A percentile compares a stretch with the other conserved stretches of the same genome.
These are phyloP conservation scores for Sebastes iracundus DNA, from an alignment of 2,797 vertebrate species.

Conservation along the genomic window DNA sequence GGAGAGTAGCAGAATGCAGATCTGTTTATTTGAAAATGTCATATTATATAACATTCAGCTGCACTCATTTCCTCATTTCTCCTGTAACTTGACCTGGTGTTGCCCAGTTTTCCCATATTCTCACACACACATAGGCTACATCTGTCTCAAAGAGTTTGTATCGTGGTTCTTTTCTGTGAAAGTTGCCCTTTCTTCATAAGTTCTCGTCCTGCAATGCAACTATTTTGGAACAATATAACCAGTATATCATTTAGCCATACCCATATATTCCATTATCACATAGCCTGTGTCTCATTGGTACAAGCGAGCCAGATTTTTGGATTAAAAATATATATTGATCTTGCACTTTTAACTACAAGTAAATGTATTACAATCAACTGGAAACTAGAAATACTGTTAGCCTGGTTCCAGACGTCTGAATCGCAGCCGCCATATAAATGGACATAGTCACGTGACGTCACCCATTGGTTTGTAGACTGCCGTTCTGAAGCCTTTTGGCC, in stretches of 20 bases:
- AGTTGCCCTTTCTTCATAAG: neutral
- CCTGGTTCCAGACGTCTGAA: neutral
- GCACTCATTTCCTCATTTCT: conserved; percentile 35
- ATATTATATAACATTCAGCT: conserved; percentile 38
- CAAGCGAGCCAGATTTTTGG: neutral
- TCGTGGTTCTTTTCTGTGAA: neutral
- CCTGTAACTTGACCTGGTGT: conserved; percentile 37
- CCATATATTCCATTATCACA: conserved; percentile 26
- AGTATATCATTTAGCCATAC: neutral
- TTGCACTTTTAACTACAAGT: neutral
- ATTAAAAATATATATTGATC: neutral
- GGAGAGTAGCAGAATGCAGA: conserved; percentile 39
- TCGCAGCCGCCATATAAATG: neutral
- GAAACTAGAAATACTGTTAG: neutral
- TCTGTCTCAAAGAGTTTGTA: conserved; percentile 2
- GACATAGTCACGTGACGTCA: too few relatives aligned
- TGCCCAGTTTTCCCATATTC: conserved; percentile 21
- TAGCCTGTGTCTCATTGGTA: neutral
- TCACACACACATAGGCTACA: conserved; percentile 13
- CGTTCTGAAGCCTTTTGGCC: too few relatives aligned
- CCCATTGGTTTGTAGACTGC: too few relatives aligned
- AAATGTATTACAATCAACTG: neutral
- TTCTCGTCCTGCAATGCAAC: neutral
- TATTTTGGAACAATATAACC: conserved; percentile 15
- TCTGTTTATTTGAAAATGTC: conserved; percentile 67